These are phyloP conservation scores for Notarius quadriscutis DNA, from an alignment of 2,113 vertebrate species.

Conservation along the genomic window DNA sequence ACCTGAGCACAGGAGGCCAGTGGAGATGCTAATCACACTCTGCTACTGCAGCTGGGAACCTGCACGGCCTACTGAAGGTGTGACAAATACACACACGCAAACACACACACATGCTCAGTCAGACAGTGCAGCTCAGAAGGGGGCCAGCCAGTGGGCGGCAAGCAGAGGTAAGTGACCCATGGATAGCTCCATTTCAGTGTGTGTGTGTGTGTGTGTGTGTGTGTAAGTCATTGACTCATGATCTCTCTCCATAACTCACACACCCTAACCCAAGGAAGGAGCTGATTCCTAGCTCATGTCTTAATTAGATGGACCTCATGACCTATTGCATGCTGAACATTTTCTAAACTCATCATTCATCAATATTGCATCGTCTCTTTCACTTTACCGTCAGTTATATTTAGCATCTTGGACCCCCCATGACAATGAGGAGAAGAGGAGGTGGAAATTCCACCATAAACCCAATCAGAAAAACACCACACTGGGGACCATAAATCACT, in stretches of 20 bases:
- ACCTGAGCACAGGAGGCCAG: conserved; percentile 46
- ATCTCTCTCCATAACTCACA: conserved; percentile 50
- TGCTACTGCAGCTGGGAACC: conserved; percentile 48
- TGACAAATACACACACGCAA: conserved; percentile 15
- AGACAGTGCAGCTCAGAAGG: conserved; percentile 71
- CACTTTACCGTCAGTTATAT: conserved; percentile 51
- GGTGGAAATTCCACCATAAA: conserved; percentile 77
- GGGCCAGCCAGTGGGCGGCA: conserved; percentile 64
- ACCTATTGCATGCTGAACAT: conserved; percentile 45
- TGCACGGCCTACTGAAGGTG: conserved; percentile 49
- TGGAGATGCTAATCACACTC: conserved; percentile 48
- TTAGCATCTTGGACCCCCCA: conserved; percentile 56
- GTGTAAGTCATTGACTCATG: conserved; percentile 46
- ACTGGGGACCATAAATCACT: conserved; percentile 71
- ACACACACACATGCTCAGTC: conserved; percentile 38
- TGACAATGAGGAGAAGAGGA: conserved; percentile 59
- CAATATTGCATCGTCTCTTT: conserved; percentile 51
- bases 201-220: conserved; percentile 35
- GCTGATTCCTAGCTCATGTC: conserved; percentile 39
- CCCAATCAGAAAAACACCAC: conserved; percentile 70
- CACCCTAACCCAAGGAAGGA: conserved; percentile 46
- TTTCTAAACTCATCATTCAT: conserved; percentile 37
- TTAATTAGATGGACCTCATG: conserved; percentile 54
- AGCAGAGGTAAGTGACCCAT: conserved; percentile 73
- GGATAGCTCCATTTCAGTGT: conserved; percentile 60